These are phyloP conservation scores for Macropodus opercularis DNA, from an alignment of 2,797 vertebrate species.

Conservation along the genomic window DNA sequence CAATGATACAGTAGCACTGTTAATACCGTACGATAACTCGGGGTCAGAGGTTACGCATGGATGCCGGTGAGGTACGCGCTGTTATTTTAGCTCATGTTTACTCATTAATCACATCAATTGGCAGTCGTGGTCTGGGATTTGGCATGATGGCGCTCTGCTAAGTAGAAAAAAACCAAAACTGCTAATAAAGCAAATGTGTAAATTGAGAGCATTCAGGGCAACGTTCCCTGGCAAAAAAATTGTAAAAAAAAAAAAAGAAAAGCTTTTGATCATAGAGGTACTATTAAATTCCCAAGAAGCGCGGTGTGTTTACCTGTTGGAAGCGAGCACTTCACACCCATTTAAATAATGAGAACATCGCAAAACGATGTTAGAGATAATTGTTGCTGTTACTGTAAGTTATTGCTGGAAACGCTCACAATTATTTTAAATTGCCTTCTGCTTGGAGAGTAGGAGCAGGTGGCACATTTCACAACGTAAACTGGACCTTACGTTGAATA, in stretches of 20 bases:
- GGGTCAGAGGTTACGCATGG: conserved; percentile 9
- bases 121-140: conserved; percentile 32
- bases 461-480: conserved; percentile 26
- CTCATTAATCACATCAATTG: conserved; percentile 47
- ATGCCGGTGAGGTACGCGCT: conserved; percentile 9
- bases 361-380: conserved; percentile 51
- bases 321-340: conserved; percentile 57
- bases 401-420: conserved; percentile 34
- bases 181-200: conserved; percentile 37
- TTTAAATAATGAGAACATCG: conserved; percentile 60
- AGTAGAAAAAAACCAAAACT: conserved; percentile 32
- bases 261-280: conserved; percentile 56
- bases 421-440: conserved; percentile 55
- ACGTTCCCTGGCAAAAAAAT: conserved; percentile 6
- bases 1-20: background rate
- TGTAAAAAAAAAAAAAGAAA: conserved; percentile 7
- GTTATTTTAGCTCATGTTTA: conserved; percentile 25
- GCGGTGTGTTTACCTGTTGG: conserved; percentile 48
- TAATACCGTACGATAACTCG: conserved; percentile 15
- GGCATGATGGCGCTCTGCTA: conserved; percentile 12
- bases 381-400: conserved; percentile 49
- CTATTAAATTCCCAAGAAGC: conserved; percentile 50
- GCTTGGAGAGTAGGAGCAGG: conserved; percentile 13
- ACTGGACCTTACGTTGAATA: conserved; percentile 20
- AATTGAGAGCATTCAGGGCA: conserved; percentile 44